Evolutionary conservation across 2,888 invertebrate species (phyloP), one percentile per base, ranked within the genome.

Genomic region (Drosophila stalkeri): DNA sequence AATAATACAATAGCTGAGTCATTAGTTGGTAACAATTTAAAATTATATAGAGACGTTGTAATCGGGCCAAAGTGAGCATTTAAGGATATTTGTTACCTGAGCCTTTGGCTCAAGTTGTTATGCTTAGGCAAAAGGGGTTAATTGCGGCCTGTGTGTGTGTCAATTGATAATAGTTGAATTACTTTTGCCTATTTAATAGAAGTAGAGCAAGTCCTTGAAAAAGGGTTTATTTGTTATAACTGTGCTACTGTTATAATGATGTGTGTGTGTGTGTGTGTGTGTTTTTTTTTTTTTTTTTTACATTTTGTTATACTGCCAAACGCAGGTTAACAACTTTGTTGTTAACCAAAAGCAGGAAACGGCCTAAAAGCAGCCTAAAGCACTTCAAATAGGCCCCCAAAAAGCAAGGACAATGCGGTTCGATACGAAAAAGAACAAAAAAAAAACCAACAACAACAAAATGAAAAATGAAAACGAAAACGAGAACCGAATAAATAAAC

Each of bases 291-390:
- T 16, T 16, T 23, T 27, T 52, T 16, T 14, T n/a, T n/a, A n/a
- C 52, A 39, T 66, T 57, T 56, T 64, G 52, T 64, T 60, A 64
- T 59, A 56, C 70, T 89, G 88, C 75, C 89, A 88, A 72, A 75
- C 72, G 81, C 89, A 86, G 90, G 87, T 81, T 85, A 87, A 90
- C 89, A 86, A 84, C 90, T 89, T 77, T 37, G 37, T 51, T 80
- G 67, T 86, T 64, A 80, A 77, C 71, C 86, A 72, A 59, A 71
- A 75, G 66, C 74, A 80, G 75, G 69, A 75, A 77, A 69, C 75
- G 59, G 71, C 76, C 76, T 55, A 64, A 77, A 80, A 76, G 71
- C 75, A 60, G 72, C 77, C 77, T 52, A 64, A 77, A 77, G 77
- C 77, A 77, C 81, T 80, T 55, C 18, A 70, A 56, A 44, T 44